Evolutionary conservation across 2,113 vertebrate genomes (phyloP).

Genomic region (Brachionichthys hirsutus): DNA sequence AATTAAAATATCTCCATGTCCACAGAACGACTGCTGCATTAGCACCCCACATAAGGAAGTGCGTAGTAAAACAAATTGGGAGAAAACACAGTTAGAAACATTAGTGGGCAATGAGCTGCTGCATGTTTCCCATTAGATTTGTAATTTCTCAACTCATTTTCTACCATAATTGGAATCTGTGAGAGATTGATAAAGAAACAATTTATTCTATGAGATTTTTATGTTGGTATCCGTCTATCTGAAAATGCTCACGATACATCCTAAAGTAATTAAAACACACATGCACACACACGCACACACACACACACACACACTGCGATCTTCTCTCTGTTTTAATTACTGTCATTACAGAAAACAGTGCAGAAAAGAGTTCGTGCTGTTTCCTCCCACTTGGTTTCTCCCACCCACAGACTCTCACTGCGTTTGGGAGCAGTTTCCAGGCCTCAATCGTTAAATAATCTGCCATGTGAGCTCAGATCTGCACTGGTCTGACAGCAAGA

Average conservation of each 20-base stretch:
- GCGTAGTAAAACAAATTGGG: conserved; percentile 12
- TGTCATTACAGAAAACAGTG: conserved; percentile 57
- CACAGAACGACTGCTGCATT: background rate
- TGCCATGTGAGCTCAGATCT: conserved; percentile 32
- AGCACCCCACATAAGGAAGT: background rate
- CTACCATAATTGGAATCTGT: background rate
- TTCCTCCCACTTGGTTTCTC: conserved; percentile 39
- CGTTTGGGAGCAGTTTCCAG: conserved; percentile 48
- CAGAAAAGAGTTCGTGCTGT: conserved; percentile 43
- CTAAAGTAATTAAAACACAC: conserved; percentile 23
- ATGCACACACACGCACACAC: conserved; percentile 13
- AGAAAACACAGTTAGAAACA: conserved; percentile 20
- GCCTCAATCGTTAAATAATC: conserved; percentile 40
- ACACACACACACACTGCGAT: conserved; percentile 20
- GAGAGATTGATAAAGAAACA: conserved; percentile 23
- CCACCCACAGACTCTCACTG: conserved; percentile 11
- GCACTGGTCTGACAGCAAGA: conserved; percentile 27
- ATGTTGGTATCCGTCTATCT: conserved; percentile 19
- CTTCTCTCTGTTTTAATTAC: conserved; percentile 63
- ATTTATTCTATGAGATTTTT: conserved; percentile 15
- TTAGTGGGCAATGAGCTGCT: conserved; percentile 15
- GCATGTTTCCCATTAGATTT: conserved; percentile 19
- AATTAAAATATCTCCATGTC: conserved; percentile 11
- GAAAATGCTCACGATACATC: conserved; percentile 29
- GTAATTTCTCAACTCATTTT: conserved; percentile 11